Percentiles rank a stretch among this genome's conserved stretches.
phyloP scores from a whole-genome alignment of 1,140 invertebrate genomes.

The Euglossa dilemma region DNA sequence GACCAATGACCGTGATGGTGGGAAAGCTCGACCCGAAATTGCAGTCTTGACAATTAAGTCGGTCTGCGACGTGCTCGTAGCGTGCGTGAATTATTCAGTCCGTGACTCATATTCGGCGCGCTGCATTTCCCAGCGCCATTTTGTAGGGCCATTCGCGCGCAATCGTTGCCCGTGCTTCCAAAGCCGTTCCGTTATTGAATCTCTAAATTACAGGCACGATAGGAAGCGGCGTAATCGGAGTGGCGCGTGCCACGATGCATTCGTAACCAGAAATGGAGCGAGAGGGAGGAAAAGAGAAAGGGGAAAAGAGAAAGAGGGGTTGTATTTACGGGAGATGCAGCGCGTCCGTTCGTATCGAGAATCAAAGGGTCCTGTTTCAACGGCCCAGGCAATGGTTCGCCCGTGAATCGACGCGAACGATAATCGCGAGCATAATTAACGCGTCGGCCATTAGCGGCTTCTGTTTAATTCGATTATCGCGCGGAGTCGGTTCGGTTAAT shows the following conservation, averaged over 20 bases:
- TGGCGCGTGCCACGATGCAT: background rate
- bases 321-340: background rate
- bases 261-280: background rate
- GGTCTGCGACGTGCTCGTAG: background rate
- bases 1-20: too few species aligned
- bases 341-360: too few species aligned
- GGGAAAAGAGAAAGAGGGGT: background rate
- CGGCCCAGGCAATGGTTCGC: background rate
- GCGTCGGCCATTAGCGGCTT: constrained; percentile 4
- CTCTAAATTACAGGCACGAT: constrained; percentile 26
- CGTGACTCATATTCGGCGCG: background rate
- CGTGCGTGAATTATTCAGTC: background rate
- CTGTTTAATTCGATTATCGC: constrained; percentile 12
- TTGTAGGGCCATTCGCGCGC: background rate
- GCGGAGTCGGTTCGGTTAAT: background rate
- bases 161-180: background rate
- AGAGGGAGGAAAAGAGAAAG: background rate
- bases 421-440: constrained; percentile 38
- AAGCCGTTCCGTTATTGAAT: constrained; percentile 17
- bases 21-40: too few species aligned
- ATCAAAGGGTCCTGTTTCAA: background rate
- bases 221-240: background rate
- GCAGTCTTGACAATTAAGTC: background rate
- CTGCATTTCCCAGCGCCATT: constrained; percentile 9
- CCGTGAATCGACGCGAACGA: constrained; percentile 4